A percentile compares a stretch with the other conserved stretches of the same genome.
These are phyloP conservation scores for Montipora sp. DNA, from an alignment of 64 coral and sea anemone genomes.

Conservation along the genomic window DNA sequence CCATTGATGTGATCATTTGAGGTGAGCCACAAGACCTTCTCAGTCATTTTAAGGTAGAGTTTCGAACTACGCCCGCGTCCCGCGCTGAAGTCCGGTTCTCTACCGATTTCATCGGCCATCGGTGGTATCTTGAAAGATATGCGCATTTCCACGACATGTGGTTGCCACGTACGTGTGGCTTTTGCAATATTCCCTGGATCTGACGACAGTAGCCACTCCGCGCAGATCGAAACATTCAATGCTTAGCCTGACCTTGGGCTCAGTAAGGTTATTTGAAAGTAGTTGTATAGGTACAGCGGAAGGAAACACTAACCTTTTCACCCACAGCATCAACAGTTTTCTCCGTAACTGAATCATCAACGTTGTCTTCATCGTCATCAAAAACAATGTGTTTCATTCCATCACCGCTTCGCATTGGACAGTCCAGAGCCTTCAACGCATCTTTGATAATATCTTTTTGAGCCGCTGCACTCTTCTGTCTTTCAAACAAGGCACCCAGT, in stretches of 20 bases:
- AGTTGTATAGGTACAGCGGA: not conserved
- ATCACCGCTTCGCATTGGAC: not conserved
- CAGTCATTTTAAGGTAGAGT: too few species aligned
- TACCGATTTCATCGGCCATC: too few species aligned
- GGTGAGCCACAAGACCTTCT: too few species aligned
- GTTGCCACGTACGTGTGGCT: too few species aligned
- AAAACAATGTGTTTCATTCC: slow-evolving; percentile 75
- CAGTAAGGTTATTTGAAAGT: not conserved
- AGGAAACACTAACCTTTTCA: slow-evolving; percentile 4
- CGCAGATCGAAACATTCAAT: not conserved
- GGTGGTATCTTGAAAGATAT: not conserved
- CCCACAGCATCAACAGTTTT: slow-evolving; percentile 6
- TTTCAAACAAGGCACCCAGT: slow-evolving; percentile 69
- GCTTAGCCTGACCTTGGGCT: not conserved
- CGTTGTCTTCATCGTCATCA: slow-evolving; percentile 24
- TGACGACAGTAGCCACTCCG: not conserved
- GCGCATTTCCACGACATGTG: not conserved
- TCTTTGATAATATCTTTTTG: slow-evolving; percentile 61
- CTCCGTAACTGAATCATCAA: not conserved
- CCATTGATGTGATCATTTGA: too few species aligned
- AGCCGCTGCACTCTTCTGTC: slow-evolving; percentile 22
- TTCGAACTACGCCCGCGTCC: too few species aligned
- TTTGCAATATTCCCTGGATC: not conserved
- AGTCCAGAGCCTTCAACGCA: slow-evolving; percentile 73
- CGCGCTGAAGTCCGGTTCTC: too few species aligned